Evolutionary conservation across 2,888 invertebrate genomes (phyloP), one percentile per base, ranked within the genome.

Genomic region (Campoplex capitator): DNA sequence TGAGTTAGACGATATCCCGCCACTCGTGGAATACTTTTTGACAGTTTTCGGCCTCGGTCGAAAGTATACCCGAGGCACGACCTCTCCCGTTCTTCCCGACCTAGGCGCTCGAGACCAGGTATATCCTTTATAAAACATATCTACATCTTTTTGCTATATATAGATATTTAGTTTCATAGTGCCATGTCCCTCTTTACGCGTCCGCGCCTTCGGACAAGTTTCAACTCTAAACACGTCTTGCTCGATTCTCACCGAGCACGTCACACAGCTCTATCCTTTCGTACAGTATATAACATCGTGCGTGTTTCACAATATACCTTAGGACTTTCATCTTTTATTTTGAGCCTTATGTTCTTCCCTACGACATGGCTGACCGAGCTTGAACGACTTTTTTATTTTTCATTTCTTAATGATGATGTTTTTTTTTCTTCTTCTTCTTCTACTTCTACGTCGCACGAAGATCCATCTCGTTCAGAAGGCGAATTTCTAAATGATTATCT

Each of bases 101-200:
- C 84, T 79, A 83, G 83, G 48, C 84, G 68, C 78, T 73, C 76
- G 65, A 58, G 28, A 77, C 35, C 81, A 65, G 76, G 76, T 70
- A 62, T 62, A 65, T 71, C 65, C 48, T 58, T 56, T 62, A 54
- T 54, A 71, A 56, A 65, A 48, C 68, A 32, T 73, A 65, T 74
- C 48, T 77, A 68, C 58, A 79, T 73, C 67, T 51, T 73, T 62
- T 56, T 11, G 8, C 42, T 84, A 51, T 79, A 85, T 87, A 75
- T 87, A 90, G 91, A 91, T 94, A 94, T 94, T 93, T 93, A 92
- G 92, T 93, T 94, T 93, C 94, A 89, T 91, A 89, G 92, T 93
- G 93, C 93, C 93, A 92, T 94, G 93, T 93, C 93, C 91, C 89
- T 92, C 92, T 93, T 94, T 93, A 93, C 93, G 93, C 93, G 89